phyloP scores from a whole-genome alignment of 2,888 invertebrate species.

The Napeogenes sylphis region DNA sequence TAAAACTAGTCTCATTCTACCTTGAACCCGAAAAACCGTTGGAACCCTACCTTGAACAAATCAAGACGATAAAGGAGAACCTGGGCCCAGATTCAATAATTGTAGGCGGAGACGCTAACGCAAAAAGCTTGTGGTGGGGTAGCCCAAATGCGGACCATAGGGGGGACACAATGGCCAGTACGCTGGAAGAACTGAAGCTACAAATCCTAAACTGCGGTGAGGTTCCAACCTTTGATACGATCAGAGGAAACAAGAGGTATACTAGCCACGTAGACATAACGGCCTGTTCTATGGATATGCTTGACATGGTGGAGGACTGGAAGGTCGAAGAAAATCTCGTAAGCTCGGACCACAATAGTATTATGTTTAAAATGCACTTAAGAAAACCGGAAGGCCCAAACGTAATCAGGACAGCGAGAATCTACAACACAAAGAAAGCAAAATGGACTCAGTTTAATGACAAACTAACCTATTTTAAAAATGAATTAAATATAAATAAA shows the following conservation, averaged over 20 bases:
- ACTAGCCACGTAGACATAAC: constrained; percentile 12
- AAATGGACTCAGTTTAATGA: constrained; percentile 18
- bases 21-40: not conserved
- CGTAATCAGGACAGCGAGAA: constrained; percentile 19
- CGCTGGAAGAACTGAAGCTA: too few species aligned
- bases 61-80: not conserved
- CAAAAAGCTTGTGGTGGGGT: constrained; percentile 10
- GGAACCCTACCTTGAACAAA: not conserved
- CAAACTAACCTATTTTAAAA: not conserved
- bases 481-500: too few species aligned
- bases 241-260: constrained; percentile 10
- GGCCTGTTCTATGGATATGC: too few species aligned
- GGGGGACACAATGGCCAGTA: too few species aligned
- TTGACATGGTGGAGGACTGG: too few species aligned
- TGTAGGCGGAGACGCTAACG: constrained; percentile 21
- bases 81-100: not conserved
- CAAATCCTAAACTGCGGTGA: constrained; percentile 21
- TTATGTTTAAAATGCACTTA: too few species aligned
- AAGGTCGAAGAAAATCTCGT: too few species aligned
- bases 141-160: too few species aligned
- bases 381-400: not conserved
- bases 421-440: constrained; percentile 24
- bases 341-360: too few species aligned
- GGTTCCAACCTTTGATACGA: constrained; percentile 24
- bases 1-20: not conserved